phyloP scores from a whole-genome alignment of 30 jellyfish, hydroid and myxozoan genomes.

The Nemopilema nomurai region DNA sequence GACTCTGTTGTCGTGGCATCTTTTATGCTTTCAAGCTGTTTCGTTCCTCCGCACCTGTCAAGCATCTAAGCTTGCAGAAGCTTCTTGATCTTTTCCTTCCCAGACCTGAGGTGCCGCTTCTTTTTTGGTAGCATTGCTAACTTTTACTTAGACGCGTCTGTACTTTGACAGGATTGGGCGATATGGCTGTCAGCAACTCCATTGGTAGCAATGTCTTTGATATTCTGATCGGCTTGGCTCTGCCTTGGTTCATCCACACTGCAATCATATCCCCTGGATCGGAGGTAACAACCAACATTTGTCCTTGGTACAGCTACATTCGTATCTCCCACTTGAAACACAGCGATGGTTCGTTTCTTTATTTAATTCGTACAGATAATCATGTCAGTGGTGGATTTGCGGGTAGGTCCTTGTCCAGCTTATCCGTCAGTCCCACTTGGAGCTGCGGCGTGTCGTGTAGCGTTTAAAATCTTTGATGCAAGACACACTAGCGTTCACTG shows the following conservation, averaged over 20 bases:
- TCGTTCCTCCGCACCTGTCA: too few relatives aligned
- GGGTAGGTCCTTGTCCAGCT: background rate
- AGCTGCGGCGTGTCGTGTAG: background rate
- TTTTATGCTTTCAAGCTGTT: too few relatives aligned
- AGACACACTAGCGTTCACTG: too few relatives aligned
- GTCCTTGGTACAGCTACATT: background rate
- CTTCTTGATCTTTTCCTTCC: too few relatives aligned
- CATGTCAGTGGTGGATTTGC: background rate
- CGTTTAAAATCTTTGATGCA: background rate
- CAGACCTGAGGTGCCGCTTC: background rate
- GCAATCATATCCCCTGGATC: slow-evolving; percentile 71
- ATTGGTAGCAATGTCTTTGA: slow-evolving; percentile 89
- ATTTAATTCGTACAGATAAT: too few relatives aligned
- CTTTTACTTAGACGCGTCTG: background rate
- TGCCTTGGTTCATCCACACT: slow-evolving; percentile 85
- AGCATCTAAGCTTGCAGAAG: too few relatives aligned
- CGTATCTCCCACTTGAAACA: background rate
- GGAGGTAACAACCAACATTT: slow-evolving; percentile 13
- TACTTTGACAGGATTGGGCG: slow-evolving; percentile 77
- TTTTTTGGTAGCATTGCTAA: background rate
- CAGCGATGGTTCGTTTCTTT: background rate
- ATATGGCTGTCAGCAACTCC: slow-evolving; percentile 91
- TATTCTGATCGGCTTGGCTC: slow-evolving; percentile 81
- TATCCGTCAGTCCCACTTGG: background rate
- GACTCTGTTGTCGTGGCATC: too few relatives aligned